Evolutionary conservation across 2,797 vertebrate genomes (phyloP).

Genomic region (Mus minutoides): DNA sequence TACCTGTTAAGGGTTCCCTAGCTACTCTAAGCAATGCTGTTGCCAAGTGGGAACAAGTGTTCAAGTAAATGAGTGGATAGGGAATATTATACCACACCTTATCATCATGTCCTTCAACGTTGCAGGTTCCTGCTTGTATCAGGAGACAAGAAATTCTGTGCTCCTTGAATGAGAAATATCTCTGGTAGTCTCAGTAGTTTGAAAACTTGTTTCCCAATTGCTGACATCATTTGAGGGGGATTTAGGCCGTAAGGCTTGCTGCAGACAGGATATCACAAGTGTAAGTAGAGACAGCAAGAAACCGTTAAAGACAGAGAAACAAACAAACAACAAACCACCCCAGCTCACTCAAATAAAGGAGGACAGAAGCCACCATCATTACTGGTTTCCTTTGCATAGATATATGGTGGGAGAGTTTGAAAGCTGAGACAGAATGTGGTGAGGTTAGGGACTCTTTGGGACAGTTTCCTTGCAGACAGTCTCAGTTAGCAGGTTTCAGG

Average conservation of each 20-base stretch:
- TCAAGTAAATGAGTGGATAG: too few species aligned
- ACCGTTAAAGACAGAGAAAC: background rate
- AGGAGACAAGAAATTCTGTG: background rate
- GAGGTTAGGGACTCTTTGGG: background rate
- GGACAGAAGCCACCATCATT: background rate
- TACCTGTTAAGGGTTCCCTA: background rate
- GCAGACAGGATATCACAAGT: background rate
- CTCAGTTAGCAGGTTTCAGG: background rate
- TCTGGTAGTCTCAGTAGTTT: background rate
- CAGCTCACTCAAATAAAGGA: background rate
- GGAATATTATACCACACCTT: background rate
- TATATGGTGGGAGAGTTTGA: background rate
- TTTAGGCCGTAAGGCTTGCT: background rate
- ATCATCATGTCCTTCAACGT: too few species aligned
- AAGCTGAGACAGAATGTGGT: background rate
- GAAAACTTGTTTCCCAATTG: background rate
- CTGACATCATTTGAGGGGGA: background rate
- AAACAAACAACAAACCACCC: background rate
- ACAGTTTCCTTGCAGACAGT: background rate
- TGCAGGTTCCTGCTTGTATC: background rate
- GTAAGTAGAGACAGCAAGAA: background rate
- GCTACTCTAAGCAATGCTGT: too few species aligned
- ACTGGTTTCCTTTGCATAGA: background rate
- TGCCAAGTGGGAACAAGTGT: background rate
- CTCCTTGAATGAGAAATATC: background rate